These are phyloP conservation scores for Didymodactylos carnosus DNA, from an alignment of 2,888 invertebrate species.

Conservation along the genomic window DNA sequence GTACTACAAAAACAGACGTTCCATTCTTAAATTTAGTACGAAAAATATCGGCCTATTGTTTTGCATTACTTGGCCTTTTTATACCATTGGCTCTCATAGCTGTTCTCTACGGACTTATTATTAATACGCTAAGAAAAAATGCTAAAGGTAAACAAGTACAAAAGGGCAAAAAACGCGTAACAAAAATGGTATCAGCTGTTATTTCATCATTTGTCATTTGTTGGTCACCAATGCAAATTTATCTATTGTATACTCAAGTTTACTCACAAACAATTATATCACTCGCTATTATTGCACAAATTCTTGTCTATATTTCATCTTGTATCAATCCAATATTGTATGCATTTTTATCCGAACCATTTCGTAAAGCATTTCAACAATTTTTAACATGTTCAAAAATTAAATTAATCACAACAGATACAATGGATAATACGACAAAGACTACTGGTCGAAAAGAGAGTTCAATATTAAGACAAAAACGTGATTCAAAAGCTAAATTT, in stretches of 20 bases:
- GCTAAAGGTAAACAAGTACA: conserved; percentile 55
- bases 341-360: conserved; percentile 78
- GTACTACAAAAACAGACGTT: background rate
- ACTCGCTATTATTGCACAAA: conserved; percentile 25
- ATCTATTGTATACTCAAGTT: conserved; percentile 39
- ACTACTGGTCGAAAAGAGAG: too few relatives aligned
- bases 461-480: too few relatives aligned
- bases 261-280: background rate
- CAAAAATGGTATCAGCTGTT: conserved; percentile 71
- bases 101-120: conserved; percentile 67
- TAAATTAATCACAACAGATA: too few relatives aligned
- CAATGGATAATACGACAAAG: too few relatives aligned
- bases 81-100: conserved; percentile 66
- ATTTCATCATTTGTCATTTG: conserved; percentile 76
- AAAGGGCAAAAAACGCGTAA: conserved; percentile 65
- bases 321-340: conserved; percentile 84
- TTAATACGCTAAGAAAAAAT: conserved; percentile 51
- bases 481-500: too few relatives aligned
- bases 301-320: conserved; percentile 65
- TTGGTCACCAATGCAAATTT: conserved; percentile 63
- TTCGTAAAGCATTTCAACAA: conserved; percentile 45
- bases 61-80: conserved; percentile 56
- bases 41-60: background rate
- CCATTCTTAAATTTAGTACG: background rate
- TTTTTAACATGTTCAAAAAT: background rate